Base-by-base conservation (phyloP, 2,888 invertebrate species). In the Trachelus tabidus region DNA sequence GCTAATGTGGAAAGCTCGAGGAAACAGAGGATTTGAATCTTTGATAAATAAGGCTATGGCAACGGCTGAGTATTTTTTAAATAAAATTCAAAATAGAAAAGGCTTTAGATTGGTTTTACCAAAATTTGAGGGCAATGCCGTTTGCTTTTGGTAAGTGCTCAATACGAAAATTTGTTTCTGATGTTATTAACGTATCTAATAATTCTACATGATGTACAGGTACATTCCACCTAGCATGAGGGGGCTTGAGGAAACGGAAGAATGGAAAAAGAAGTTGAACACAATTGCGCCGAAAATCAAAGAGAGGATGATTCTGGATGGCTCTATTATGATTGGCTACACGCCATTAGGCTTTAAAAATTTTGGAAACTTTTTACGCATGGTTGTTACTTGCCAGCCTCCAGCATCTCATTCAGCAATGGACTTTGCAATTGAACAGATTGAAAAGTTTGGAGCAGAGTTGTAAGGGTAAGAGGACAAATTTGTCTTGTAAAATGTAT, bases 1-100 rank as follows among this genome's bases (percentile, higher is more conserved):
- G 98, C 91, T 97, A 82, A 96, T 97, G 95, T 97, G 98, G 95
- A 96, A 97, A 89, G 96, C 97, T 0, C 93, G 96, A 0, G 96
- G 97, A 0, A 94, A 94, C 75, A 87, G 87, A 0, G 95, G 94
- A 0, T 92, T 96, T 1, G 92, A 92, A 74, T 84, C 88, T 0
- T 92, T 95, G 0, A 93, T 96, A 0, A 95, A 97, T 83, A 93
- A 93, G 75, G 94, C 95, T 0, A 94, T 96, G 92, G 92, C 93
- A 3, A 92, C 93, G 76, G 94, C 95, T 0, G 92, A 91, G 85
- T 93, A 92, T 86, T 94, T 96, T 82, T 88, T 92, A 69, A 87
- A 93, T 3, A 91, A 93, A 74, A 92, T 96, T 1, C 90, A 92
- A 0, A 84, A 85, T 0, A 92, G 93, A 34, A 89, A 92, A 0